A percentile compares a stretch with the other conserved stretches of the same genome.
Conservation (phyloP, 1,140 invertebrate species). For the Apis laboriosa region DNA sequence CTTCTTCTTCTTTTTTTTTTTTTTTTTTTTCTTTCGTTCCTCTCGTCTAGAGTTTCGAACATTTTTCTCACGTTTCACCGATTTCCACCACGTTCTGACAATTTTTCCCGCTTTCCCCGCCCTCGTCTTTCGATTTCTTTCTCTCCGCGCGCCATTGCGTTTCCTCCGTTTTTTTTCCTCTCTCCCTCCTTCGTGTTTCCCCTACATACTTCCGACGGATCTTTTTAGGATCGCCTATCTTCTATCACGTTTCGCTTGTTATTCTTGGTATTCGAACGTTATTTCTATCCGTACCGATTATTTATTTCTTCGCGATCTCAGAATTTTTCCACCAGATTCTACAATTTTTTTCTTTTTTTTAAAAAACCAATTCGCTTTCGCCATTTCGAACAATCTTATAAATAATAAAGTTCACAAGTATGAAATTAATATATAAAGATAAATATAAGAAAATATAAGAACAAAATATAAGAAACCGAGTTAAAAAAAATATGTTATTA, state of each 20-base stretch:
- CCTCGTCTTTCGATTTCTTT: neutral
- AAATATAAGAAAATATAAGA: too few species aligned
- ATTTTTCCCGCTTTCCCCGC: neutral
- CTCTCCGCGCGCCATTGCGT: neutral
- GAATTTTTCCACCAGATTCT: neutral
- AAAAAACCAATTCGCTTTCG: too few species aligned
- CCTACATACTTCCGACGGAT: fast-evolving
- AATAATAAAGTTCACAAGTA: too few species aligned
- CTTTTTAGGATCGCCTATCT: neutral
- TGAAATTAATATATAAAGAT: too few species aligned
- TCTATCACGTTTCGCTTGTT: neutral
- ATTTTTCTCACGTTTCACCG: neutral
- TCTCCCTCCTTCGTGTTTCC: neutral
- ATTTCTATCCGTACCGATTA: neutral
- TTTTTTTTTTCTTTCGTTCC: neutral
- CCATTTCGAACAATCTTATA: too few species aligned
- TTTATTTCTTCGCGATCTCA: neutral
- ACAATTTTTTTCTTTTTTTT: too few species aligned
- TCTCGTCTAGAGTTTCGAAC: neutral
- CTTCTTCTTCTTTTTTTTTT: neutral
- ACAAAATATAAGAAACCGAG: too few species aligned
- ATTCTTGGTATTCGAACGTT: neutral
- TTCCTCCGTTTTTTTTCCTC: neutral
- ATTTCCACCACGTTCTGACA: neutral
- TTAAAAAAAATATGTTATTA: too few species aligned